These are phyloP conservation scores for Leptodirus hochenwartii DNA, from an alignment of 2,888 invertebrate genomes.

Conservation along the genomic window DNA sequence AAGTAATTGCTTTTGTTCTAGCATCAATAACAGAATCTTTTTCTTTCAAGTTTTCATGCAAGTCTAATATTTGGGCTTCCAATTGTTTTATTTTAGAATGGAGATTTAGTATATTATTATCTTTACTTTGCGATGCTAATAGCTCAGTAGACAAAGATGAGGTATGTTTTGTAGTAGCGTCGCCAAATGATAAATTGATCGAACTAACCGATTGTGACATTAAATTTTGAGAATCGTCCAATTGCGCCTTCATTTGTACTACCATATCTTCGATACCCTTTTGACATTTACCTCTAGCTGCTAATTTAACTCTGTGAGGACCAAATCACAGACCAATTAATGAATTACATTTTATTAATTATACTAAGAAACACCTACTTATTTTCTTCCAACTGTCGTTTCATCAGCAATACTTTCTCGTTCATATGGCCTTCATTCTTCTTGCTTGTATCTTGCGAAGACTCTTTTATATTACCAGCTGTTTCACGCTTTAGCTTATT, in stretches of 20 bases:
- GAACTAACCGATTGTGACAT: constrained; percentile 16
- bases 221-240: constrained; percentile 30
- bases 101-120: constrained; percentile 44
- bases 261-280: constrained; percentile 34
- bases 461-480: constrained; percentile 11
- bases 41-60: constrained; percentile 65
- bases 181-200: not conserved
- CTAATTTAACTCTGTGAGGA: constrained; percentile 26
- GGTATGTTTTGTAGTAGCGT: constrained; percentile 16
- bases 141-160: constrained; percentile 21
- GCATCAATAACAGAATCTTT: constrained; percentile 71
- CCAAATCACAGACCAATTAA: not conserved
- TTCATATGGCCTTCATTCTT: constrained; percentile 26
- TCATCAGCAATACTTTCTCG: constrained; percentile 32
- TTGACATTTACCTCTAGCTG: constrained; percentile 32
- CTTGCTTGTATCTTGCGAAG: constrained; percentile 5
- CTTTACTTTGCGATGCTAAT: constrained; percentile 31
- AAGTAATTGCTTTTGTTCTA: constrained; percentile 57
- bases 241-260: constrained; percentile 32
- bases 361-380: constrained; percentile 19
- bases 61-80: constrained; percentile 59
- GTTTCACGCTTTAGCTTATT: constrained; percentile 14
- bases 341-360: constrained; percentile 4
- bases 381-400: constrained; percentile 35
- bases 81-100: constrained; percentile 50